A percentile compares a stretch with the other conserved stretches of the same genome.
These are phyloP conservation scores for Calameuta filiformis DNA, from an alignment of 2,888 invertebrate genomes.

Conservation along the genomic window DNA sequence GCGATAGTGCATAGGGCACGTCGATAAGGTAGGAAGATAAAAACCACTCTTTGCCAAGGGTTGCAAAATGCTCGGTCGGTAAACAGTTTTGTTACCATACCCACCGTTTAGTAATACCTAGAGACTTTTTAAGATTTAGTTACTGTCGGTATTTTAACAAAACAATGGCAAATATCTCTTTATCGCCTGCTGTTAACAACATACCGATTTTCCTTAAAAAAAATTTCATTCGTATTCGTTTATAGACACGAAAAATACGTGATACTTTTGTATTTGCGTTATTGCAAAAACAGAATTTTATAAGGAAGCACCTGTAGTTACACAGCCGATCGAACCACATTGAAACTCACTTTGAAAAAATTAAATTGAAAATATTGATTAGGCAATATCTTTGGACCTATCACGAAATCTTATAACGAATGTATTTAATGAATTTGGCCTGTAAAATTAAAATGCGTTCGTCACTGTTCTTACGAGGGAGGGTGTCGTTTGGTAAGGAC, in stretches of 20 bases:
- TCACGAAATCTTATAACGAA: neutral
- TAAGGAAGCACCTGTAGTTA: neutral
- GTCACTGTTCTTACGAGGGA: neutral
- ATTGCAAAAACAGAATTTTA: too few relatives aligned
- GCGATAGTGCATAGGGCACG: conserved; percentile 29
- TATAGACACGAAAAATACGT: neutral
- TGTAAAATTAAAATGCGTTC: neutral
- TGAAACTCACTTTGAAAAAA: too few relatives aligned
- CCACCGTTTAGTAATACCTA: neutral
- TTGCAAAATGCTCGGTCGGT: conserved; percentile 17
- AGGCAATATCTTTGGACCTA: neutral
- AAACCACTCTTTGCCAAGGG: conserved; percentile 11
- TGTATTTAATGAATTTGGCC: neutral
- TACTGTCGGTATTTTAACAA: neutral
- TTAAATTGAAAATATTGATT: neutral
- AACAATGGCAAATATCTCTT: neutral
- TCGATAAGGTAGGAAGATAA: conserved; percentile 38
- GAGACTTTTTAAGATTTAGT: neutral
- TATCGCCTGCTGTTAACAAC: neutral
- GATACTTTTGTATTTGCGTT: too few relatives aligned
- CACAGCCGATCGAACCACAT: too few relatives aligned
- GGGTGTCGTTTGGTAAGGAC: neutral
- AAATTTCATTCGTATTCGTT: neutral
- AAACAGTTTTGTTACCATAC: neutral
- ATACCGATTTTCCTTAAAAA: neutral